Base-by-base conservation (phyloP, 2,113 vertebrate genomes). In the Otus sunia region DNA sequence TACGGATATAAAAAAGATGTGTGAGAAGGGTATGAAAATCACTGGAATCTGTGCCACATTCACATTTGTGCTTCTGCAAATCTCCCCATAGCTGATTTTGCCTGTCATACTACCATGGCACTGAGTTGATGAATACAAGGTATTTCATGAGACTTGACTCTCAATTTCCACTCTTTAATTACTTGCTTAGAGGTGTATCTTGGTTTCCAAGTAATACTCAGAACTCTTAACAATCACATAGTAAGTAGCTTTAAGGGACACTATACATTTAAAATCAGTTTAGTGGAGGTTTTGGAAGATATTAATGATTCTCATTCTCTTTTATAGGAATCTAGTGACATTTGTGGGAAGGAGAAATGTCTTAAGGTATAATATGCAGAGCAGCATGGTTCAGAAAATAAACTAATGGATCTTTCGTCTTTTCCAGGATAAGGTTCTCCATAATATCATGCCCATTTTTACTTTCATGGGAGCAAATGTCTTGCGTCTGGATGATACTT, bases 361-460 rank as follows among this genome's bases (percentile, higher is more conserved):
- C 55, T 83, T 50, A 30, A 64, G 26, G 26, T 83, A 7, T 27
- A 77, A 62, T 21, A 52, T 6, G n/a, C 19, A 53, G 32, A 69
- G 34, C 45, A 83, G 9, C 47, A 47, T 21, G 36, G 27, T 59
- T 49, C 15, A 53, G 45, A 79, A 91, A 77, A 53, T 37, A 86
- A 92, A 87, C 41, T 82, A 62, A 95, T 74, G 62, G n/a, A 92
- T 89, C 60, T 82, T 6, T 92, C 12, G 6, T 97, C 21, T 97
- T 94, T 96, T 95, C 32, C 97, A 99, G 99, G 99, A 99, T 90
- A 99, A 99, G 94, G 99, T 99, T 92, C 98, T 99, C 13, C 99
- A 99, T 96, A 99, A 99, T 92, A 99, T 99, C 94, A 99, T 99
- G 99, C 99, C 99, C 75, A 99, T 99, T 97, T 99, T 99, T 93